Evolutionary conservation across 92 coral and sea anemone species (phyloP), one percentile per base, ranked within the genome.

Genomic region (Actinostola sp.): DNA sequence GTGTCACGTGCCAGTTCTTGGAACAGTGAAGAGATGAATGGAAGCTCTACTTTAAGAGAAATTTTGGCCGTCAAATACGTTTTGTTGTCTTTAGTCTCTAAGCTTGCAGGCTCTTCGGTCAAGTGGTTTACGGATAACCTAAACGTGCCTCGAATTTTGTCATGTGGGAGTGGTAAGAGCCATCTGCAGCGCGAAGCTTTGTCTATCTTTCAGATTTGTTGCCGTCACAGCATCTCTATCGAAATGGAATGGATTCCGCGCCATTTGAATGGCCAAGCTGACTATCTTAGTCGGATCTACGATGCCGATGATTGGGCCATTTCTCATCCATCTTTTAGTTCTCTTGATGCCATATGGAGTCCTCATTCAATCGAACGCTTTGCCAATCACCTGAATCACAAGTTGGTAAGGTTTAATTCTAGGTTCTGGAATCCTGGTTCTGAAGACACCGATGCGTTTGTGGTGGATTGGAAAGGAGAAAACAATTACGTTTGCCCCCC

Each of bases 81-180:
- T 56, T 61, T 78, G 25, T 46, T 84, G 30, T 77, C 76, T 34
- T 73, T 80, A 67, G 78, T 78, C 24, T 27, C 50, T 61, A 66
- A 66, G 42, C 74, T 79, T 14, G 64, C 81, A 45, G 85, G 85
- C n/a, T 79, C 63, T 28, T 34, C 90, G 14, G 58, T 85, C 41
- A 85, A 83, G 57, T 83, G 83, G 84, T 83, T 83, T 60, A 69
- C 88, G 14, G 88, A 76, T 39, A 83, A 83, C 57, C 88, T 76
- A 59, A 83, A 76, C 36, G 83, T 83, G 17, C 83, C 83, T 46
- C 52, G 83, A 43, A 83, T 83, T 49, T 26, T 51, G 20, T 32
- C 34, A 5, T 25, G 54, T 44, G 79, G 85, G 27, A 62, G 85
- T 31, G 41, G 70, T 17, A 81, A 72, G 36, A 26, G n/a, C 17